Evolutionary conservation across 1,140 invertebrate species (phyloP).

Genomic region (Arctopsyche grandis): DNA sequence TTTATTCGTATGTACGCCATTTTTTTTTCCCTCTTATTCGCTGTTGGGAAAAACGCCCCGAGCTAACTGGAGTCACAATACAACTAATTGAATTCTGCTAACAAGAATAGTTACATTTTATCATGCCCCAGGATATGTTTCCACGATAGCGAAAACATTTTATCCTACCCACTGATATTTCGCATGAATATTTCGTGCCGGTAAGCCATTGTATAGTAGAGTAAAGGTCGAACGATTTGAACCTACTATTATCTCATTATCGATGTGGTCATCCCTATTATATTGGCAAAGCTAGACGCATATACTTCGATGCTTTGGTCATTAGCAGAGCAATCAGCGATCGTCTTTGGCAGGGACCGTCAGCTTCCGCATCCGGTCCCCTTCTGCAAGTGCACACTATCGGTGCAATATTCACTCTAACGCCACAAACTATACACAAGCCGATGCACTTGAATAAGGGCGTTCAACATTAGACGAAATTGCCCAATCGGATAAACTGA

Average conservation of each 20-base stretch:
- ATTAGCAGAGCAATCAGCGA: neutral
- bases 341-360: neutral
- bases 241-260: too few species aligned
- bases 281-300: too few species aligned
- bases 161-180: too few species aligned
- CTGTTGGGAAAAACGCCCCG: constrained; percentile 6
- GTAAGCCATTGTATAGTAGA: too few species aligned
- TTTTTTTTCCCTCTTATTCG: constrained; percentile 4
- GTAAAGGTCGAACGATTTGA: too few species aligned
- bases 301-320: neutral
- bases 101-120: constrained; percentile 39
- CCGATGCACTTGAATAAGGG: constrained; percentile 13
- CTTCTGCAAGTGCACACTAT: neutral
- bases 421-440: neutral
- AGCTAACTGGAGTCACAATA: constrained; percentile 29
- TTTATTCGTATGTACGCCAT: neutral
- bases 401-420: neutral
- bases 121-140: constrained; percentile 16
- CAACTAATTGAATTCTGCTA: constrained; percentile 35
- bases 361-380: neutral
- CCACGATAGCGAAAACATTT: neutral
- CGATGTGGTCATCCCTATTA: too few species aligned
- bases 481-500: too few species aligned
- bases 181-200: too few species aligned
- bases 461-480: too few species aligned